Evolutionary conservation across 2,113 vertebrate genomes (phyloP), one percentile per base, ranked within the genome.

Genomic region (Syngnathus floridae): DNA sequence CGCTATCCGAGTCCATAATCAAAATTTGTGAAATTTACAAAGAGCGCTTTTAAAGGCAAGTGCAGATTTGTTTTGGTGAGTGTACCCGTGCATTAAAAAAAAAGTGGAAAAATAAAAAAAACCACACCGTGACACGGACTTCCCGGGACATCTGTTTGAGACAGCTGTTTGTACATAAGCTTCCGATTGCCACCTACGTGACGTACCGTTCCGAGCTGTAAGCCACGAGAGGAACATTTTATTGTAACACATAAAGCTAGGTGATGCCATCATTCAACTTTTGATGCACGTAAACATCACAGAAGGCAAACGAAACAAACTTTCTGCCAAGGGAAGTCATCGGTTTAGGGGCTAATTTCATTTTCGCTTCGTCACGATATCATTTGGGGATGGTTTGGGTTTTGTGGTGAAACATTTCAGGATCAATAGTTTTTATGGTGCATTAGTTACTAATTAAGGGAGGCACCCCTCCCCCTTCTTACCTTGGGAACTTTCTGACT

Each of bases 101-200:
- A 21, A 54, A 41, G 11, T 3, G 3, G 7, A 41, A 41, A 41
- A 2, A 41, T 11, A 41, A 41, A 2, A 41, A 41, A 41, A 31
- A 2, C 2, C 2, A 31, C 48, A 57, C 9, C 3, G 66, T 61
- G 61, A 73, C 40, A 68, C 48, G 43, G 26, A 71, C 78, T 85
- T 89, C 88, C 82, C 81, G 82, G 26, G 73, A 88, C 88, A 91
- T 86, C 85, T 89, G 84, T 84, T 88, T 75, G 65, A 66, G 58
- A 87, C 86, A 88, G 84, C 87, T 89, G 86, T 85, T 84, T 63
- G 76, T 48, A 57, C 76, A 73, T 46, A 45, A 72, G 74, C 71
- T 66, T 76, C 82, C 48, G 46, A 79, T 64, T 38, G 65, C 72
- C 65, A 70, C 73, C 51, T 71, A 56, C 45, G 40, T 35, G 68